Base-by-base conservation (phyloP, 1,140 invertebrate species). In the Diorhabda elongata region DNA sequence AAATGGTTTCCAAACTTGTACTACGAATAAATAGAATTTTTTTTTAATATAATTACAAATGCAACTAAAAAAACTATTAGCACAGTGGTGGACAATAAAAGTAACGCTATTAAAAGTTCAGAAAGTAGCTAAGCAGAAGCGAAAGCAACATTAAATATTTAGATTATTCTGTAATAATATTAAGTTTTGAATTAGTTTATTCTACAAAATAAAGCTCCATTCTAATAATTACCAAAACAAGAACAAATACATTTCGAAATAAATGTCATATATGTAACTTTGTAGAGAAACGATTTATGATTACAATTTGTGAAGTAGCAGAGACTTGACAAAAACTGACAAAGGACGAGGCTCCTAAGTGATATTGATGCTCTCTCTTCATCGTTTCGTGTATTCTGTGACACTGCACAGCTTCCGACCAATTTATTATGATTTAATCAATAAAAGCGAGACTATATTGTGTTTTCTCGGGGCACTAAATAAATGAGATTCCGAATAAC, bases 351-450 rank as follows among this genome's bases (percentile, higher is more conserved):
- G 47, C 47, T 52, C 47, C n/a, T 52, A 52, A 52, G 47, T 52
- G 47, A 52, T 52, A 52, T 52, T 52, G 47, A 52, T 52, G 47
- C 47, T 52, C 6, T 52, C 6, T 52, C 47, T n/a, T 52, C 47
- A 52, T 52, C 47, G 47, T 52, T 52, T 52, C n/a, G 47, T 52
- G 47, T 52, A 52, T 52, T 52, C 47, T 52, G 47, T 52, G 47
- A 52, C 47, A 52, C 47, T 52, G 47, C n/a, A 6, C 47, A n/a
- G 47, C 47, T 52, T 52, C 47, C 47, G n/a, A 4, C 47, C 47
- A 52, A 52, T 52, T 52, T 52, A n/a, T 52, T 52, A 52, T 52
- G 47, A 52, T 52, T 52, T 52, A 52, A 52, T 52, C 47, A 52
- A 52, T 8, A 8, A 52, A n/a, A 52, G 47, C 47, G 47, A 52